Evolutionary conservation across 64 coral and sea anemone species (phyloP).

Genomic region (Orbicella faveolata): DNA sequence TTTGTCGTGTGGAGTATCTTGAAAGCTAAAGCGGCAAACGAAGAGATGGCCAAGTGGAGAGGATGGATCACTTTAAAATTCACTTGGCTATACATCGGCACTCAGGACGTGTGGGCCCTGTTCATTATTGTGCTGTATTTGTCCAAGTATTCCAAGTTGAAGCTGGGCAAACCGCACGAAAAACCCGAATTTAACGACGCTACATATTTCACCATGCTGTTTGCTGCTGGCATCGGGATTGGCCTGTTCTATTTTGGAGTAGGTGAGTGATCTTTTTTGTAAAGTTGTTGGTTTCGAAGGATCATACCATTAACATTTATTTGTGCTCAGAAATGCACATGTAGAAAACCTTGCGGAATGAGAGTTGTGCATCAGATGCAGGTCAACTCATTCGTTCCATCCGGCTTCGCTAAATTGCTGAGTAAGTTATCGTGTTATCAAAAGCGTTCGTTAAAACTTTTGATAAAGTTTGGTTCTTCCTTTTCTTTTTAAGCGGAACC

Average conservation of each 20-base stretch:
- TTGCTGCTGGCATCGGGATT: constrained; percentile 67
- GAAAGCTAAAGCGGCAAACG: constrained; percentile 7
- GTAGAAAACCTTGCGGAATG: too few species aligned
- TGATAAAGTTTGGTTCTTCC: neutral
- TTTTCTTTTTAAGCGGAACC: constrained; percentile 35
- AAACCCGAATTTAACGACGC: constrained; percentile 65
- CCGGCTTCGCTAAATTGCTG: too few species aligned
- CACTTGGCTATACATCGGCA: constrained; percentile 66
- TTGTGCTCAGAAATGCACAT: too few species aligned
- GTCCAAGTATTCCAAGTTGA: constrained; percentile 62
- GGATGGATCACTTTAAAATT: constrained; percentile 55
- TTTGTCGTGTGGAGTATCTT: constrained; percentile 47
- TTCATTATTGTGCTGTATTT: constrained; percentile 51
- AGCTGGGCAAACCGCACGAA: constrained; percentile 54
- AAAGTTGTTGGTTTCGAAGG: neutral
- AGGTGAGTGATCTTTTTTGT: neutral
- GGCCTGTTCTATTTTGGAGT: constrained; percentile 72
- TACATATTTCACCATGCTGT: constrained; percentile 70
- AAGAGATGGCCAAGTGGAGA: constrained; percentile 36
- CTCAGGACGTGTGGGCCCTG: constrained; percentile 50
- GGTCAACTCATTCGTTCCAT: too few species aligned
- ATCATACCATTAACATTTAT: neutral
- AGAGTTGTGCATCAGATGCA: too few species aligned
- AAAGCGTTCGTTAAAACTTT: too few species aligned
- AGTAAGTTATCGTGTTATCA: too few species aligned